phyloP scores from a whole-genome alignment of 2,113 vertebrate genomes.

The Hydrochoerus hydrochaeris region DNA sequence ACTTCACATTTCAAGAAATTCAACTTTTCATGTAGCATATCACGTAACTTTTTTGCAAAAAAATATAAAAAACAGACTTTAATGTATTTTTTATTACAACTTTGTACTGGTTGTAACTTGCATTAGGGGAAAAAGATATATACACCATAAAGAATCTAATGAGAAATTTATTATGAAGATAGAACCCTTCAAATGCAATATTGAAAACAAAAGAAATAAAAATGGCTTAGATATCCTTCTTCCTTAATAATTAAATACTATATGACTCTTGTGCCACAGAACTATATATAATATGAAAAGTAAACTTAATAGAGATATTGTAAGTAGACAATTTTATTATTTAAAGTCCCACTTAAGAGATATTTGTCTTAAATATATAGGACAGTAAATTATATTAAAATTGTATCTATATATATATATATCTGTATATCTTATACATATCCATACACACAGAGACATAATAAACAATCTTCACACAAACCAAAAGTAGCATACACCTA shows the following conservation, averaged over 20 bases:
- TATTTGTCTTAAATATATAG: slow-evolving; percentile 86
- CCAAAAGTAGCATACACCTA: slow-evolving; percentile 87
- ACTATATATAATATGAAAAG: slow-evolving; percentile 86
- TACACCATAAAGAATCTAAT: slow-evolving; percentile 84
- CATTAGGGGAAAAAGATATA: slow-evolving; percentile 78
- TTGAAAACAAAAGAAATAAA: slow-evolving; percentile 85
- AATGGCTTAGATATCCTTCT: slow-evolving; percentile 83
- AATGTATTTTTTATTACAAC: slow-evolving; percentile 83
- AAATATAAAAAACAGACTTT: slow-evolving; percentile 80
- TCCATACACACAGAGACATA: slow-evolving; percentile 74
- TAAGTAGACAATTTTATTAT: slow-evolving; percentile 87
- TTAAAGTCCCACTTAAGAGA: slow-evolving; percentile 85
- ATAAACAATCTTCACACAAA: slow-evolving; percentile 84
- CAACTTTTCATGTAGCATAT: slow-evolving; percentile 83
- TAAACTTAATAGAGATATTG: slow-evolving; percentile 87
- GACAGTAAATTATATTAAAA: slow-evolving; percentile 84
- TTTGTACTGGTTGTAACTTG: slow-evolving; percentile 85
- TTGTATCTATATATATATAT: slow-evolving; percentile 74
- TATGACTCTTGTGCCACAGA: slow-evolving; percentile 86
- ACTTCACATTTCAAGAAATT: slow-evolving; percentile 65
- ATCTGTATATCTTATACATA: slow-evolving; percentile 78
- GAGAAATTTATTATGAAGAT: slow-evolving; percentile 82
- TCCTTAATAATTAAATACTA: slow-evolving; percentile 86
- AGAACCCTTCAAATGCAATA: slow-evolving; percentile 85
- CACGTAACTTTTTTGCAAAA: slow-evolving; percentile 81